Percentiles rank a stretch among this genome's conserved stretches.
phyloP scores from a whole-genome alignment of 1,140 invertebrate genomes.

The Plodia interpunctella region DNA sequence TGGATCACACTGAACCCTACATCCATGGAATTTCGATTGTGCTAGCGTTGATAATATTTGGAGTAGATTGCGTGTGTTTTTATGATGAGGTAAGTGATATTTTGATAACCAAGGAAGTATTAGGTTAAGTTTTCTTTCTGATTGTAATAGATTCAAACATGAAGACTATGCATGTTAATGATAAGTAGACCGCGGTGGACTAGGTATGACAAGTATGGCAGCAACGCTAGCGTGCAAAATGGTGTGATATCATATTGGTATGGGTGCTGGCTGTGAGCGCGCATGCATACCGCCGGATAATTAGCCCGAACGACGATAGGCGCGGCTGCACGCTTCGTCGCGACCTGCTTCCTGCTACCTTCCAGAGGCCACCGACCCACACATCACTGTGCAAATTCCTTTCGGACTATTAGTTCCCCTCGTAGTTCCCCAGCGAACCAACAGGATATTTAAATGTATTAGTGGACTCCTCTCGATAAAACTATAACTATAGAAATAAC shows the following conservation, averaged over 20 bases:
- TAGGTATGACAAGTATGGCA: neutral
- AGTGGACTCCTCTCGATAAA: too few species aligned
- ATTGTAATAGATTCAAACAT: neutral
- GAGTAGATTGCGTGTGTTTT: slow-evolving; percentile 60
- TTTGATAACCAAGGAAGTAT: neutral
- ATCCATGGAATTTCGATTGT: slow-evolving; percentile 41
- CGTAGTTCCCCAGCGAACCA: too few species aligned
- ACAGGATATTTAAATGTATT: too few species aligned
- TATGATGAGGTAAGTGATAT: slow-evolving; percentile 57
- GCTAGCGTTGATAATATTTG: slow-evolving; percentile 41
- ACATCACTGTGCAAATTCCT: too few species aligned
- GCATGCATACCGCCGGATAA: slow-evolving; percentile 12
- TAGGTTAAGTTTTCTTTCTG: neutral
- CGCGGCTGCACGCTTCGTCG: slow-evolving; percentile 11
- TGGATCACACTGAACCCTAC: slow-evolving; percentile 42
- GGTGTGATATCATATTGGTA: neutral
- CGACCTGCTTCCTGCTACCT: neutral
- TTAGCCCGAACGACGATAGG: slow-evolving; percentile 15
- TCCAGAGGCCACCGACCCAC: neutral
- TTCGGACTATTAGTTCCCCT: too few species aligned
- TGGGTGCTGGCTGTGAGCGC: neutral
- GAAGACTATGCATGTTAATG: slow-evolving; percentile 9
- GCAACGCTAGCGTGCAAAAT: slow-evolving; percentile 3
- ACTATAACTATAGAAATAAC: too few species aligned
- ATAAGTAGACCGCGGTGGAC: slow-evolving; percentile 8